Percentiles rank a stretch among this genome's conserved stretches.
Conservation (phyloP, 2,797 vertebrate genomes). For the Kryptolebias ocellatus region DNA sequence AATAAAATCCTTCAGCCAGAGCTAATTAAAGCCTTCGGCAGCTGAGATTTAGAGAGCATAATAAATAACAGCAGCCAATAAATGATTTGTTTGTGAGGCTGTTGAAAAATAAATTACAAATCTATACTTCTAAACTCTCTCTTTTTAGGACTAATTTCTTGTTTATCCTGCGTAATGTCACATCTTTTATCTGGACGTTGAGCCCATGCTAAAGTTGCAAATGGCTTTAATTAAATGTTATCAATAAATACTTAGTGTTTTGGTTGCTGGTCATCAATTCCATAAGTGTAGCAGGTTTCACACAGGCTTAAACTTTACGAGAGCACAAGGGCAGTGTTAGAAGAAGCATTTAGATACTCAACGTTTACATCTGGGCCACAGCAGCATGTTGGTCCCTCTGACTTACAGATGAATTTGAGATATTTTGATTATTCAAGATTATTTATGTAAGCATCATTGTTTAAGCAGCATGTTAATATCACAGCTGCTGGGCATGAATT, state of each 20-base stretch:
- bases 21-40: not conserved
- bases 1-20: not conserved
- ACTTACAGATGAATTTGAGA: not conserved
- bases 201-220: not conserved
- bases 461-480: no score
- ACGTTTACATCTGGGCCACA: not conserved
- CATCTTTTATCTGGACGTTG: not conserved
- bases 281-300: not conserved
- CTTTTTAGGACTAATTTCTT: not conserved
- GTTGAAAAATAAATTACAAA: not conserved
- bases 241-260: not conserved
- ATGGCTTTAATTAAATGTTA: not conserved
- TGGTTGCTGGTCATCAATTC: not conserved
- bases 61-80: not conserved
- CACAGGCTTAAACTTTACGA: not conserved
- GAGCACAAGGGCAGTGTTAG: not conserved
- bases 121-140: not conserved
- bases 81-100: not conserved
- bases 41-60: not conserved
- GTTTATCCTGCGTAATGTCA: not conserved
- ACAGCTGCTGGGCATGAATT: no score
- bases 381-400: not conserved
- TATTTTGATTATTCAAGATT: no score
- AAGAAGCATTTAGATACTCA: not conserved
- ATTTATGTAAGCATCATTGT: no score